Base-by-base conservation (phyloP, 2,888 invertebrate genomes). In the Busseola fusca region DNA sequence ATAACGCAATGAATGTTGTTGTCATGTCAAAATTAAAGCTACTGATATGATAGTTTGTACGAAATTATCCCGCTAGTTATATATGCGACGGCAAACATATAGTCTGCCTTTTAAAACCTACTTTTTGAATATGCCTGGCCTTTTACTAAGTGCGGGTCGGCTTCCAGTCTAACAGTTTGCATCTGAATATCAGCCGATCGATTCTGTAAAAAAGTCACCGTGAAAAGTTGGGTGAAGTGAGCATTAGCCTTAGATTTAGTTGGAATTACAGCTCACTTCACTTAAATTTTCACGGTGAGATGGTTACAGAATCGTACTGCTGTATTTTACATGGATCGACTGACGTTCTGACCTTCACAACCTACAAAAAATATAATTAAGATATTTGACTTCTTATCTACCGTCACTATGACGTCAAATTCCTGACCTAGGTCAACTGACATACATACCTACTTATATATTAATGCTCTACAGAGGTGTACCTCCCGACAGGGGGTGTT, bases 381-480 rank as follows among this genome's bases (percentile, higher is more conserved):
- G 25, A 40, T 56, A 74, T 42, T 58, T 45, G 21, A 37, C 60
- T 37, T 60, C 65, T 34, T 58, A 54, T 70, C 65, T 75, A 72
- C 64, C 34, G 50, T 64, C 60, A 48, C 48, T 25, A 54, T 80
- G 74, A 79, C 78, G 81, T 76, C 62, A 65, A 64, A 72, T 63
- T 72, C 80, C 72, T 83, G 78, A 84, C 85, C 85, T 81, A 79
- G 76, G 83, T 84, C 80, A 82, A 82, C 74, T 72, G 81, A 72
- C 76, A 74, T 76, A 70, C 76, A 69, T 86, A 86, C 80, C 84
- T 85, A 82, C 82, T 84, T 72, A 76, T 78, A 60, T 81, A 83
- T 83, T 78, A 69, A 83, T 83, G 57, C 58, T 82, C 82, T 86
- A 82, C 78, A 70, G 72, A 70, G 69, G 77, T 79, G 75, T 78